Evolutionary conservation across 2,113 vertebrate species (phyloP), one percentile per base, ranked within the genome.

Genomic region (Nesospiza acunhae): DNA sequence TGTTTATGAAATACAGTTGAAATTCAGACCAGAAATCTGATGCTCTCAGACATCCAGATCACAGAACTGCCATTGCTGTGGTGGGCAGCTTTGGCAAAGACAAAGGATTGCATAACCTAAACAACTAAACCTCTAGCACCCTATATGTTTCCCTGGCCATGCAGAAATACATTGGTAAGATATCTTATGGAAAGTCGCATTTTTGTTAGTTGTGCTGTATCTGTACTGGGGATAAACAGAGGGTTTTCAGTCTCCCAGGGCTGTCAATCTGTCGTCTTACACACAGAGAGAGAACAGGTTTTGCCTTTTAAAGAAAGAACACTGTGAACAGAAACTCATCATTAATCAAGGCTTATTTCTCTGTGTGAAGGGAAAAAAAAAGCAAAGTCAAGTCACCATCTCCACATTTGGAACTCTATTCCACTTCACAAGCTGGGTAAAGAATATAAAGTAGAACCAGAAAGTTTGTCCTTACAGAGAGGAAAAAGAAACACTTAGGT

Each of bases 211-310:
- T 63, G 46, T 10, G 23, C 59, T 82, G 69, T 84, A 46, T 69
- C 64, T 70, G 66, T 86, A 70, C 60, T 80, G 62, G 73, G 84
- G 88, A 94, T 97, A 97, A 97, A 94, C 91, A 96, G 62, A 90
- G 92, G 73, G 67, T 50, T 97, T 90, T 90, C 89, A 85, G 68
- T 84, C 91, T 97, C 94, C 41, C 49, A 75, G 53, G 88, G 84
- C 89, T 97, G 96, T 95, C 95, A 97, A 89, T 95, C 96, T 97
- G 90, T 95, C 90, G 79, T 93, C 64, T 95, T 94, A 31, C 73
- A 76, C 42, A 67, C 33, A 64, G 21, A 81, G 1, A 91, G 47
- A 75, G 66, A 96, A 94, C 84, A 95, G 93, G 95, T 92, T 97
- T 92, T 96, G 94, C 90, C 84, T 96, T 97, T 94, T 94, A 82